Evolutionary conservation across 2,888 invertebrate genomes (phyloP).

Genomic region (Phyllotreta striolata): DNA sequence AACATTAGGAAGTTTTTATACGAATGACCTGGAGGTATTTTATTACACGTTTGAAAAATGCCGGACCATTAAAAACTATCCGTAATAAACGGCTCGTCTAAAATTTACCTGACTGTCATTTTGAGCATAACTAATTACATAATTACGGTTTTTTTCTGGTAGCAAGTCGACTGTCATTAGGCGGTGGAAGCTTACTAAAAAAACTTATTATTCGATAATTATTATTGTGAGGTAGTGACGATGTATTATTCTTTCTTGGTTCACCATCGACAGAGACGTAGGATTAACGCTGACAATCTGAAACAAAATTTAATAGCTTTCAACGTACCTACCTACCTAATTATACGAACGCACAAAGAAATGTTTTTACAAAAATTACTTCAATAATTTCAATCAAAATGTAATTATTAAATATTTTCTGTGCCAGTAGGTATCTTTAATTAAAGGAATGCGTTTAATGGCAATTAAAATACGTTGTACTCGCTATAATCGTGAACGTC

Average conservation of each 20-base stretch:
- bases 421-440: neutral
- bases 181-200: conserved; percentile 46
- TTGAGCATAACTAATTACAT: conserved; percentile 61
- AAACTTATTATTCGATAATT: conserved; percentile 56
- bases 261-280: conserved; percentile 43
- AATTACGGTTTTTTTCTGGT: conserved; percentile 59
- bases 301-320: too few relatives aligned
- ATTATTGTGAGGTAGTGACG: conserved; percentile 53
- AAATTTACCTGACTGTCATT: conserved; percentile 60
- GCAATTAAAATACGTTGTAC: neutral
- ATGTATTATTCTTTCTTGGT: conserved; percentile 45
- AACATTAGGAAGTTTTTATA: neutral
- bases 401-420: conserved; percentile 1
- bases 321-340: too few relatives aligned
- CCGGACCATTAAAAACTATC: conserved; percentile 50
- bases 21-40: neutral
- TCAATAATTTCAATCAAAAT: neutral
- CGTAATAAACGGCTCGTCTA: conserved; percentile 53
- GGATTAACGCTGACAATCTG: neutral
- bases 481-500: conserved; percentile 1
- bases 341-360: too few relatives aligned
- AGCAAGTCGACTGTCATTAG: conserved; percentile 56
- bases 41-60: conserved; percentile 41
- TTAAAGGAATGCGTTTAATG: neutral
- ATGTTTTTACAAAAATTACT: too few relatives aligned